Evolutionary conservation across 1,140 invertebrate species (phyloP), one percentile per base, ranked within the genome.

Genomic region (Drosophila novamexicana): DNA sequence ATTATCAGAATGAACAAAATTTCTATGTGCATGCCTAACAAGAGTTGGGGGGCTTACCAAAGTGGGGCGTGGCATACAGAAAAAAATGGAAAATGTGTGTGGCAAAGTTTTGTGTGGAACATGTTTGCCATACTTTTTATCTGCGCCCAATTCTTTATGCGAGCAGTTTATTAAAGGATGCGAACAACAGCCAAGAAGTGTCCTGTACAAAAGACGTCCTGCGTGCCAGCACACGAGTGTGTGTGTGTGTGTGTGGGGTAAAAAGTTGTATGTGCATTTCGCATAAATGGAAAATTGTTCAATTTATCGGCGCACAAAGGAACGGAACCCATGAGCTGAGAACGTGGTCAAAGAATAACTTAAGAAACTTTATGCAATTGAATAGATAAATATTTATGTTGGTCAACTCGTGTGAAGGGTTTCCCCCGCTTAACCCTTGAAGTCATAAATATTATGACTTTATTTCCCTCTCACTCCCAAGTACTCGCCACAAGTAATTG

Each of bases 201-300:
- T 18, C 66, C 67, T 63, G 50, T 34, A 50, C 44, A 57, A 64
- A 71, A 71, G 44, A 62, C 66, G 12, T 54, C 54, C 18, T 59
- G 39, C 39, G 14, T 14, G 14, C 18, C 16, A 34, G 22, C 6
- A 12, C 9, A 12, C 9, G 32, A 22, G n/a, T 47, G n/a, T 9
- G 18, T 14, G 44, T 65, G 50, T 65, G 50, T 40, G 61, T 4
- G 36, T 16, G 12, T 8, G 29, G 10, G 50, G 32, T 50, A 61
- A 47, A 85, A 86, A 81, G 78, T 85, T 86, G 52, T 81, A 86
- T 81, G 70, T 81, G 82, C 78, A 85, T 75, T 85, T 81, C 61
- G 44, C 81, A 80, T 81, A 85, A 85, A 85, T 81, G 63, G 81
- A 79, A 85, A 85, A 85, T 85, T 85, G 75, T 85, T 78, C 74